These are phyloP conservation scores for Gallinago stenura DNA, from an alignment of 2,797 vertebrate genomes.

Conservation along the genomic window DNA sequence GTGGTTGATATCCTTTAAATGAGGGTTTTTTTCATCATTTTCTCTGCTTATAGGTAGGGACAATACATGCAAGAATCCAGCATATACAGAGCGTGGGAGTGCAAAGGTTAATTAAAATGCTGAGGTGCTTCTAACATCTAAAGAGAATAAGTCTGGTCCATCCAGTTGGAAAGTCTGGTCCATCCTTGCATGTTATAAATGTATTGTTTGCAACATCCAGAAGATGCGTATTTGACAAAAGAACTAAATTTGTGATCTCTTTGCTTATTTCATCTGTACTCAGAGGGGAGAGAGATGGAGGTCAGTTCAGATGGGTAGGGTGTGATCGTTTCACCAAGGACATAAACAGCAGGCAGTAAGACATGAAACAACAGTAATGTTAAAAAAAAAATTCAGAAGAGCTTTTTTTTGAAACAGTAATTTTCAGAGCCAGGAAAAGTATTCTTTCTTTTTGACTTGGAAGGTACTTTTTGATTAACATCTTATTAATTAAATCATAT, in stretches of 20 bases:
- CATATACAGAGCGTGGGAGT: not conserved
- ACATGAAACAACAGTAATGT: not conserved
- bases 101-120: not conserved
- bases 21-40: not conserved
- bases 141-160: too few relatives aligned
- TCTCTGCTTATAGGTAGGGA: not conserved
- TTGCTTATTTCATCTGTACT: not conserved
- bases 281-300: not conserved
- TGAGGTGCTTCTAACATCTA: not conserved
- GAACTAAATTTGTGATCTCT: constrained; percentile 2
- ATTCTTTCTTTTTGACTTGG: not conserved
- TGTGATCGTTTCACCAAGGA: not conserved
- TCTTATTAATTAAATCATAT: not conserved
- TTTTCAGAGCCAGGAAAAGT: not conserved
- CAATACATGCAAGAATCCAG: not conserved
- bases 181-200: not conserved
- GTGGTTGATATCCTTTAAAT: not conserved
- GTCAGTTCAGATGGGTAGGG: not conserved
- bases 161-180: not conserved
- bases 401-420: not conserved
- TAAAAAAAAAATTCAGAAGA: not conserved
- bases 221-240: not conserved
- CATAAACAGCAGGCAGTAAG: not conserved
- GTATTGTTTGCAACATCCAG: not conserved
- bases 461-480: not conserved